These are phyloP conservation scores for Microdon myrmicae DNA, from an alignment of 2,888 invertebrate species.

Conservation along the genomic window DNA sequence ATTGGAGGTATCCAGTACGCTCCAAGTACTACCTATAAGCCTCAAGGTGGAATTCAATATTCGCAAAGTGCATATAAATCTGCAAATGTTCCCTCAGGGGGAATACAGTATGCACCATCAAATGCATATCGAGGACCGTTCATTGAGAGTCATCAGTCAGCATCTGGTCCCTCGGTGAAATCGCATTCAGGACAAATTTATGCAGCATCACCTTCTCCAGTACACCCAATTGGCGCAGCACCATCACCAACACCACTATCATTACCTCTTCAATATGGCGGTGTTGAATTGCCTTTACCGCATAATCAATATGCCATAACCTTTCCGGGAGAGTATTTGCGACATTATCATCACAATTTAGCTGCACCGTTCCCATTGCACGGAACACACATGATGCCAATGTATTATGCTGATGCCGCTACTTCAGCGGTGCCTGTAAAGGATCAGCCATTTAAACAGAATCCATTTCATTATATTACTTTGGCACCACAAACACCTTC, in stretches of 20 bases:
- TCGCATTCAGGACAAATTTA: slow-evolving; percentile 46
- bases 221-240: not conserved
- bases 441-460: slow-evolving; percentile 18
- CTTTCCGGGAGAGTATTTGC: slow-evolving; percentile 60
- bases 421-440: slow-evolving; percentile 4
- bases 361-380: slow-evolving; percentile 28
- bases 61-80: slow-evolving; percentile 18
- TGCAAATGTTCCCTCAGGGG: slow-evolving; percentile 18
- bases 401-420: slow-evolving; percentile 10
- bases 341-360: slow-evolving; percentile 59
- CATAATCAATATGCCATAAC: slow-evolving; percentile 62
- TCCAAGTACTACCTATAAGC: slow-evolving; percentile 13
- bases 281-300: slow-evolving; percentile 22
- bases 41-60: slow-evolving; percentile 24
- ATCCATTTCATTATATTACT: slow-evolving; percentile 18
- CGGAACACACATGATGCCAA: slow-evolving; percentile 19
- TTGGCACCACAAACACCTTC: slow-evolving; percentile 22
- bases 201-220: slow-evolving; percentile 40
- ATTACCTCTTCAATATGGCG: slow-evolving; percentile 18
- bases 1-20: slow-evolving; percentile 17
- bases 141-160: slow-evolving; percentile 32
- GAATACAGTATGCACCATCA: slow-evolving; percentile 53
- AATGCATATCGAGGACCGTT: slow-evolving; percentile 47
- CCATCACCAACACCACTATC: slow-evolving; percentile 4
- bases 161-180: slow-evolving; percentile 40